These are phyloP conservation scores for Catharus minimus DNA, from an alignment of 2,113 vertebrate genomes.

Conservation along the genomic window DNA sequence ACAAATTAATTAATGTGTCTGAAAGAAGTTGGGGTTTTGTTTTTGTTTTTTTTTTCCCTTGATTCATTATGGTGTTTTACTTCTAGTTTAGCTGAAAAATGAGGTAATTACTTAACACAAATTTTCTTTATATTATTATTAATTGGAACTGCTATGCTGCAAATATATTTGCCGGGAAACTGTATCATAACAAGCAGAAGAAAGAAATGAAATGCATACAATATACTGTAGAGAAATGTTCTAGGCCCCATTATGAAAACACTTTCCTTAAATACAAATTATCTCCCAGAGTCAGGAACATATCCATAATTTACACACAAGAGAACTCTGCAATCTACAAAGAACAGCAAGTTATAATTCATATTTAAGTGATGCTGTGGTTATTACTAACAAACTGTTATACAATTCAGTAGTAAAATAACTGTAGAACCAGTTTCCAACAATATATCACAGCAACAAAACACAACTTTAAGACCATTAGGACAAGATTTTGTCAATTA, in stretches of 20 bases:
- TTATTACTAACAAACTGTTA: background rate
- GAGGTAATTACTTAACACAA: background rate
- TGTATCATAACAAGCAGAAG: background rate
- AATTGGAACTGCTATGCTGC: background rate
- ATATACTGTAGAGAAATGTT: background rate
- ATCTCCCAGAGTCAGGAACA: background rate
- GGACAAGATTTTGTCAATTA: background rate
- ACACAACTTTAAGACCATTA: background rate
- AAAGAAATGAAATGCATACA: background rate
- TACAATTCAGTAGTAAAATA: background rate
- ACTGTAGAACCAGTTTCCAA: background rate
- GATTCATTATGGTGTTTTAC: background rate
- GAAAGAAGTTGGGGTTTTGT: background rate
- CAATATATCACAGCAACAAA: background rate
- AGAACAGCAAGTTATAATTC: background rate
- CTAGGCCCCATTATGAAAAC: background rate
- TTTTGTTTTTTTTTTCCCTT: no score
- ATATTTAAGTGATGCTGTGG: background rate
- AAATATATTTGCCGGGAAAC: background rate
- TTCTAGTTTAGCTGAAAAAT: background rate
- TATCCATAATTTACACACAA: background rate
- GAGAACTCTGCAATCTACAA: background rate
- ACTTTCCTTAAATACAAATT: background rate
- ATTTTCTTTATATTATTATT: background rate
- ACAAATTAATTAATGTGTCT: background rate